Conservation (phyloP, 2,888 invertebrate species). For the Synanthedon myopaeformis region DNA sequence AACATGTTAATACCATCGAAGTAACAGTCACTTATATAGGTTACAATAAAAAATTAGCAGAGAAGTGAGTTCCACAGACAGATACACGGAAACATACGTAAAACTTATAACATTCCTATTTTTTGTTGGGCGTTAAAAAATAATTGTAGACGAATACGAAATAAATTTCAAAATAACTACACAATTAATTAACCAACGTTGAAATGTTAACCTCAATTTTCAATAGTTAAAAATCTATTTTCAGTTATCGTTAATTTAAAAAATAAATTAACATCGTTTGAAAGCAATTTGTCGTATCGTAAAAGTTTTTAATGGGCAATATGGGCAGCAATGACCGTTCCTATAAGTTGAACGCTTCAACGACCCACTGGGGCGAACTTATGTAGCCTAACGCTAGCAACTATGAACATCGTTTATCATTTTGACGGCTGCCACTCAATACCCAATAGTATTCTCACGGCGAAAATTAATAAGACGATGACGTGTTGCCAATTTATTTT, state of each 20-base stretch:
- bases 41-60: too few relatives aligned
- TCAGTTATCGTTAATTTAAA: not conserved
- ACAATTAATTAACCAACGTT: too few relatives aligned
- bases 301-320: conserved; percentile 17
- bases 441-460: conserved; percentile 30
- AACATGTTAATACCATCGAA: too few relatives aligned
- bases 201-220: too few relatives aligned
- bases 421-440: conserved; percentile 50
- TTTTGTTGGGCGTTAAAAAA: too few relatives aligned
- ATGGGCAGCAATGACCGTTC: conserved; percentile 19
- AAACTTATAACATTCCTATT: too few relatives aligned
- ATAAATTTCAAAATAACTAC: too few relatives aligned
- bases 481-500: conserved; percentile 14
- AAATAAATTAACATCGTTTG: conserved; percentile 6
- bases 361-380: conserved; percentile 13
- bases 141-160: too few relatives aligned
- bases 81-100: too few relatives aligned
- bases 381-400: conserved; percentile 14
- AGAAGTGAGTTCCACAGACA: too few relatives aligned
- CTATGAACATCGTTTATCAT: conserved; percentile 37
- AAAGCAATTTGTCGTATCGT: conserved; percentile 28
- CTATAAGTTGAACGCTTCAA: conserved; percentile 2
- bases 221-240: too few relatives aligned
- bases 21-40: too few relatives aligned
- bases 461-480: conserved; percentile 23